Conservation (phyloP, 2,113 vertebrate genomes). For the Scomber scombrus region DNA sequence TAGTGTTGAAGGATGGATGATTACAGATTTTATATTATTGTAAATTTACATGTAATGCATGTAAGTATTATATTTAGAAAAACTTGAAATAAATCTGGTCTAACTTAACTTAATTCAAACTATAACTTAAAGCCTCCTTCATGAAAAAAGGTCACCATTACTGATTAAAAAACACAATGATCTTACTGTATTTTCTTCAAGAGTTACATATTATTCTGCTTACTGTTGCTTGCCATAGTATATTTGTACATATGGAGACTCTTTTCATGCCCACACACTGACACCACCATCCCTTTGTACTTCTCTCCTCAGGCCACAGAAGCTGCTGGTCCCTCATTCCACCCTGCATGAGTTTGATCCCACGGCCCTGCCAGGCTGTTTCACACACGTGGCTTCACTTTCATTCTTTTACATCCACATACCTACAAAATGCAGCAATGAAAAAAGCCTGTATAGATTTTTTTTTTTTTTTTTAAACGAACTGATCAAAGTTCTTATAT, state of each 20-base stretch:
- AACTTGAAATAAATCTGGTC: no score
- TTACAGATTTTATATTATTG: no score
- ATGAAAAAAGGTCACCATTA: no score
- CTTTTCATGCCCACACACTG: background rate
- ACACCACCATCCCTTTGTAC: background rate
- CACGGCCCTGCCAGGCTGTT: conserved; percentile 45
- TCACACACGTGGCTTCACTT: conserved; percentile 35
- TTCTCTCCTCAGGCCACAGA: conserved; percentile 61
- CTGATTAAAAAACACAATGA: no score
- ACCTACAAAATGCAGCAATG: conserved; percentile 19
- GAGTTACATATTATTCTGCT: no score
- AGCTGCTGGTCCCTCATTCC: conserved; percentile 44
- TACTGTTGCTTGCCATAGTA: no score
- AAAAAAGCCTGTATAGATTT: conserved; percentile 16
- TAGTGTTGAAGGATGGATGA: no score
- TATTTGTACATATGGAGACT: background rate
- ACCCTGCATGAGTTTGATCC: conserved; percentile 39
- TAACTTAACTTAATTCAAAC: no score
- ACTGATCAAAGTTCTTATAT: conserved; percentile 18
- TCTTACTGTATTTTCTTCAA: no score
- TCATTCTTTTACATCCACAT: conserved; percentile 22
- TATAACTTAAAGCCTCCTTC: no score
- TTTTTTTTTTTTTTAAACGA: conserved; percentile 7
- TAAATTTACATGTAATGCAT: background rate
- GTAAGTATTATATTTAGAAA: background rate